phyloP scores from a whole-genome alignment of 1,140 invertebrate genomes.

The Drosophila pandora region DNA sequence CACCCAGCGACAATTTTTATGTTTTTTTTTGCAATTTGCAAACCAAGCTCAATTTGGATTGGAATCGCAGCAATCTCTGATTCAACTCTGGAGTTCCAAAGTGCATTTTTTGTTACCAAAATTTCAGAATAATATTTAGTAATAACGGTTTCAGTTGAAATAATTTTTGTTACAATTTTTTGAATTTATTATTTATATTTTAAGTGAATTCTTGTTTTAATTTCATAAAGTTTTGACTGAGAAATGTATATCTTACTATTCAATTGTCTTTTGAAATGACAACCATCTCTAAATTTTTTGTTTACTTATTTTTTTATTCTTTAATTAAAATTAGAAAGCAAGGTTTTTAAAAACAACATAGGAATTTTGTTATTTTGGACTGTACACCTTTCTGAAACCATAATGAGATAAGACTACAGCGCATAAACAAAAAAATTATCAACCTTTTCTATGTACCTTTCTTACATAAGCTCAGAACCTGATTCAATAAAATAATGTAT shows the following conservation, averaged over 20 bases:
- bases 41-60: slow-evolving; percentile 17
- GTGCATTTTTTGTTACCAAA: slow-evolving; percentile 15
- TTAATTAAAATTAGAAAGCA: background rate
- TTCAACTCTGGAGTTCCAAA: background rate
- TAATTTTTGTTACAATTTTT: background rate
- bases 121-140: background rate
- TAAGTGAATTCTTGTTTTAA: background rate
- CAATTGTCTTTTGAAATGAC: background rate
- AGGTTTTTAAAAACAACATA: background rate
- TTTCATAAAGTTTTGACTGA: background rate
- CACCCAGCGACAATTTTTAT: slow-evolving; percentile 9
- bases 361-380: background rate
- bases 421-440: background rate
- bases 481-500: background rate
- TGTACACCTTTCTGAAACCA: background rate
- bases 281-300: background rate
- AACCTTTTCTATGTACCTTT: background rate
- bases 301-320: background rate
- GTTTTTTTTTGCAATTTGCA: slow-evolving; percentile 9
- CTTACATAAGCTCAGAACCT: background rate
- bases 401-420: slow-evolving; percentile 1
- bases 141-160: background rate
- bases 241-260: background rate
- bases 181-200: background rate
- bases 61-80: slow-evolving; percentile 13